These are phyloP conservation scores for Rhabdophis nuchalis DNA, from an alignment of 2,797 vertebrate species.

Conservation along the genomic window DNA sequence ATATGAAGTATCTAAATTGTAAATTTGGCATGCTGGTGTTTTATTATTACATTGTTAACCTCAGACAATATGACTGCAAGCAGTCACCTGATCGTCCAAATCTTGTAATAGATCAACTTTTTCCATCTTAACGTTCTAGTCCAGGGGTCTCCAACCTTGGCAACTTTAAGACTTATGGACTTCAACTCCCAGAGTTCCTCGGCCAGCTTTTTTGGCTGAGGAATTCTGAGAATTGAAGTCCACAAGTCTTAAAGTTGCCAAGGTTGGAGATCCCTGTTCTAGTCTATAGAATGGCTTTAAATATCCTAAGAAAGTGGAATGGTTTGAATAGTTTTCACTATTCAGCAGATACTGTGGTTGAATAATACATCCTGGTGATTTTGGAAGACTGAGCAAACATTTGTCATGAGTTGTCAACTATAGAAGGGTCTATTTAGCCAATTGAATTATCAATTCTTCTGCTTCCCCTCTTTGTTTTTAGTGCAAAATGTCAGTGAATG, in stretches of 20 bases:
- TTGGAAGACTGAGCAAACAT: background rate
- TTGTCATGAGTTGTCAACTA: background rate
- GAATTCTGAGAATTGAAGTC: too few species aligned
- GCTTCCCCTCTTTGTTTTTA: slow-evolving; percentile 64
- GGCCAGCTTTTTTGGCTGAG: too few species aligned
- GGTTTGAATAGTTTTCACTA: background rate
- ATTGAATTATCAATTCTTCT: background rate
- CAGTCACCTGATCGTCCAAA: background rate
- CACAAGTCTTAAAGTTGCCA: too few species aligned
- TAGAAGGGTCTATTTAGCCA: background rate
- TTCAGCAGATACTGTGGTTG: too few species aligned
- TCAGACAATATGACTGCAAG: background rate
- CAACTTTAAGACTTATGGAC: too few species aligned
- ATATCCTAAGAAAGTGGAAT: background rate
- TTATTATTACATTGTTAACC: background rate
- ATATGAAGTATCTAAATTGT: background rate
- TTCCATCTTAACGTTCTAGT: background rate
- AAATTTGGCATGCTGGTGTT: background rate
- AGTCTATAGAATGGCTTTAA: background rate
- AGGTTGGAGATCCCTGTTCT: background rate
- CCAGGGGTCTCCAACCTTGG: too few species aligned
- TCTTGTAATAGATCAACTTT: background rate
- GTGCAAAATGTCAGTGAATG: slow-evolving; percentile 96
- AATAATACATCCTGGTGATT: background rate
- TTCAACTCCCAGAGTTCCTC: too few species aligned